Conservation (phyloP, 37 sponge, comb jelly and placozoan genomes). For the Ianthella basta region DNA sequence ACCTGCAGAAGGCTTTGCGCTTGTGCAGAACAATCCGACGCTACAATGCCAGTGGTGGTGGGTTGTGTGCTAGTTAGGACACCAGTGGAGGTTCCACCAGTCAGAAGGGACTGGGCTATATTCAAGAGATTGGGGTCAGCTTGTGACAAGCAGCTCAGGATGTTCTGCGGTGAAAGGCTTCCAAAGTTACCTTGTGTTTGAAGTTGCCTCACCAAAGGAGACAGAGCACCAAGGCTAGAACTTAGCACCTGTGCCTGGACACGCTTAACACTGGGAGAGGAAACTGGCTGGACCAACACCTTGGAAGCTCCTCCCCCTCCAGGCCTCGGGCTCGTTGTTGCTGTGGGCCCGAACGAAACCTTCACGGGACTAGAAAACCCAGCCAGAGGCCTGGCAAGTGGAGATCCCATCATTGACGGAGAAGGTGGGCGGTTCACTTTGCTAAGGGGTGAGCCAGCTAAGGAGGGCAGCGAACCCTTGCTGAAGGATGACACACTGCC, state of each 20-base stretch:
- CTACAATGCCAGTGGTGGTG: too few relatives aligned
- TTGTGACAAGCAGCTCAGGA: background rate
- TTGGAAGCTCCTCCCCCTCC: slow-evolving; percentile 22
- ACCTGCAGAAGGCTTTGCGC: too few relatives aligned
- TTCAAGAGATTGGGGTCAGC: slow-evolving; percentile 3
- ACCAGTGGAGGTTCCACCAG: background rate
- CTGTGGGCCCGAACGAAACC: background rate
- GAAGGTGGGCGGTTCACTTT: background rate
- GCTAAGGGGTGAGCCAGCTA: background rate
- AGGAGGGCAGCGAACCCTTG: background rate
- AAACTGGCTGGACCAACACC: slow-evolving; percentile 25
- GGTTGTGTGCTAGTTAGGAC: too few relatives aligned
- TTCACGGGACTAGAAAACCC: background rate
- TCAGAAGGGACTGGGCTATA: slow-evolving; percentile 15
- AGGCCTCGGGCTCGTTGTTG: slow-evolving; percentile 17
- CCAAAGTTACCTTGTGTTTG: background rate
- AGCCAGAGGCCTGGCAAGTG: slow-evolving; percentile 5
- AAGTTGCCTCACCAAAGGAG: slow-evolving; percentile 1
- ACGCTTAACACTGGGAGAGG: slow-evolving; percentile 25
- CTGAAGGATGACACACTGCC: background rate
- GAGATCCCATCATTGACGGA: background rate
- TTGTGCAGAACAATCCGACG: too few relatives aligned
- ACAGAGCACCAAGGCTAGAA: background rate
- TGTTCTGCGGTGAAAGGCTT: background rate
- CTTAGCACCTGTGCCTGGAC: slow-evolving; percentile 24